phyloP scores from a whole-genome alignment of 37 sponge, comb jelly and placozoan species.

The Bolinopsis microptera region DNA sequence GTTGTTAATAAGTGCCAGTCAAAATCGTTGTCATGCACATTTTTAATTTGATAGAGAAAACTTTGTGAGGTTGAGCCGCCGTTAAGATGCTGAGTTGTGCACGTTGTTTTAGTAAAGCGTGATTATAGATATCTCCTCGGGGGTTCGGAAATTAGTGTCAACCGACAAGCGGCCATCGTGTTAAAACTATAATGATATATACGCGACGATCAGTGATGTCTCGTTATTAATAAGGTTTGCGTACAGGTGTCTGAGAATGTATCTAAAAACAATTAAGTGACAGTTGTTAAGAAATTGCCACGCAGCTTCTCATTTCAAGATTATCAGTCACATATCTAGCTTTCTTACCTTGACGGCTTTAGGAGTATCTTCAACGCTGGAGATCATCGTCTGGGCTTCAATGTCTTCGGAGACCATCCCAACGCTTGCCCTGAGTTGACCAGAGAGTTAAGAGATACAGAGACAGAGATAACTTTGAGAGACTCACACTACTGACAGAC shows the following conservation, averaged over 20 bases:
- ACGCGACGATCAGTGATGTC: no score
- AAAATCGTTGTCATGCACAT: background rate
- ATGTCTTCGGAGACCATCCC: slow-evolving; percentile 66
- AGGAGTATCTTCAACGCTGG: slow-evolving; percentile 60
- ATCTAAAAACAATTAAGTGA: no score
- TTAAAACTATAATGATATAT: no score
- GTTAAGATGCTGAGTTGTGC: background rate
- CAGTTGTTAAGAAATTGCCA: no score
- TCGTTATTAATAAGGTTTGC: no score
- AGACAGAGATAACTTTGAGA: background rate
- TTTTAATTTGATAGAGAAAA: background rate
- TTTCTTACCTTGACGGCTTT: slow-evolving; percentile 65
- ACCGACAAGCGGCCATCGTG: background rate
- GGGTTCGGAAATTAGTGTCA: background rate
- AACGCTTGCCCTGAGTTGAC: slow-evolving; percentile 33
- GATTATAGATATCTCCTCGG: background rate
- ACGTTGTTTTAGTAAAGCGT: background rate
- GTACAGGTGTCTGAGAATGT: no score
- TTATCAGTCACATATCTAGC: no score
- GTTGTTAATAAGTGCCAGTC: background rate
- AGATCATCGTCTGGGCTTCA: slow-evolving; percentile 62
- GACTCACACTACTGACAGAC: background rate
- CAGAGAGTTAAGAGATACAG: background rate
- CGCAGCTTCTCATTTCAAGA: no score
- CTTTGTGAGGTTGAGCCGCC: background rate